phyloP scores from a whole-genome alignment of 2,113 vertebrate species.

The Eublepharis macularius region DNA sequence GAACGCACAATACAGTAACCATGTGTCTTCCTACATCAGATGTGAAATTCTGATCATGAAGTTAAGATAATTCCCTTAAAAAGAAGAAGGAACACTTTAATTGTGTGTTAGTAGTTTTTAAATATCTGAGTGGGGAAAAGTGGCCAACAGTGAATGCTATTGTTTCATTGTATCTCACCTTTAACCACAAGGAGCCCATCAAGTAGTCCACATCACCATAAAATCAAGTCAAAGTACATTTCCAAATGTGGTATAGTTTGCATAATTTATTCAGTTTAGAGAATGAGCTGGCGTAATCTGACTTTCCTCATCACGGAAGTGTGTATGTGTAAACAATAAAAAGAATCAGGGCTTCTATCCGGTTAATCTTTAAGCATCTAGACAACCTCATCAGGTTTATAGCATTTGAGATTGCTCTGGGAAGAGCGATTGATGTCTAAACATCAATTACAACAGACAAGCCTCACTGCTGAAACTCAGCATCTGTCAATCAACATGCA shows the following conservation, averaged over 20 bases:
- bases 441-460: constrained; percentile 34
- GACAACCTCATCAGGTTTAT: not conserved
- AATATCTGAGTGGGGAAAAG: not conserved
- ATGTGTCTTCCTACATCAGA: not conserved
- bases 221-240: not conserved
- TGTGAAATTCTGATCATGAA: not conserved
- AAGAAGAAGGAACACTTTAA: not conserved
- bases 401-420: constrained; percentile 18
- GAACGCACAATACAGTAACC: not conserved
- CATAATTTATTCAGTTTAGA: not conserved
- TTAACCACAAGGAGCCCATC: not conserved
- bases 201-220: not conserved
- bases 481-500: constrained; percentile 27
- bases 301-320: constrained; percentile 29
- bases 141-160: not conserved
- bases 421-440: constrained; percentile 45
- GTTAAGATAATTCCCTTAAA: not conserved
- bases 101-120: not conserved
- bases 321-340: not conserved
- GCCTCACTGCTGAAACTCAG: constrained; percentile 33
- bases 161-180: not conserved
- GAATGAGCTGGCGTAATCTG: not conserved
- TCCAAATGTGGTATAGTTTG: not conserved
- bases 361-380: not conserved
- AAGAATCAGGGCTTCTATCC: not conserved